Base-by-base conservation (phyloP, 2,797 vertebrate species). In the Cynopterus sphinx region DNA sequence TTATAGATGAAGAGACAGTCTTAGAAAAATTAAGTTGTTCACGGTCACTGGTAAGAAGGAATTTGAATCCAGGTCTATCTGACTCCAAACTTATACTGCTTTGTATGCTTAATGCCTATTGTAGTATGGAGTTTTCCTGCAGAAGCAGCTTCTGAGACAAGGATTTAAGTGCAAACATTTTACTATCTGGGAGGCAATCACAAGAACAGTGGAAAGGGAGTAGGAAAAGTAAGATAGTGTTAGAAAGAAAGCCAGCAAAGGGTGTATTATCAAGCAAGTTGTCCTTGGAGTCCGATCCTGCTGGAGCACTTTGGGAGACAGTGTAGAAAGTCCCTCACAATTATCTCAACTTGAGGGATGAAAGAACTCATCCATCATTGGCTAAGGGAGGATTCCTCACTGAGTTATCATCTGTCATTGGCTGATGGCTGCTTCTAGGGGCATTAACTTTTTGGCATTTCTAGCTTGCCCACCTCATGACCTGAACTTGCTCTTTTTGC, bases 21-120 rank as follows among this genome's bases (percentile, higher is more conserved):
- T 87, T 73, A 92, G 74, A 87, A 36, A 33, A 87, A 74, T 53
- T 51, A 83, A 84, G 31, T 61, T 90, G 21, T 57, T 87, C 79
- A n/a, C 22, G 39, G 36, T 71, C 46, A 22, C n/a, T 67, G 53
- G 11, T 79, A 53, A 89, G 36, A 84, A 91, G 46, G 1, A 31
- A 86, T 94, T 85, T 85, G 53, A 85, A 82, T 61, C 53, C 33
- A 55, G 49, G 39, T 90, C 39, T 59, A 1, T 65, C 21, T 90
- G 75, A 71, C 63, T 70, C 16, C n/a, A 81, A 53, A 61, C 33
- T 46, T 68, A 16, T 41, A n/a, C 4, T 77, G 55, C 31, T 33
- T 77, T 71, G 9, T 21, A 49, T 55, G 16, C n/a, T 51, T 31
- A 59, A 8, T 57, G 33, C 19, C 9, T 55, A 6, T 21, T 6